Percentiles rank a stretch among this genome's conserved stretches.
Evolutionary conservation across 1,140 invertebrate genomes (phyloP).

Genomic region (Drosophila subpulchrella): DNA sequence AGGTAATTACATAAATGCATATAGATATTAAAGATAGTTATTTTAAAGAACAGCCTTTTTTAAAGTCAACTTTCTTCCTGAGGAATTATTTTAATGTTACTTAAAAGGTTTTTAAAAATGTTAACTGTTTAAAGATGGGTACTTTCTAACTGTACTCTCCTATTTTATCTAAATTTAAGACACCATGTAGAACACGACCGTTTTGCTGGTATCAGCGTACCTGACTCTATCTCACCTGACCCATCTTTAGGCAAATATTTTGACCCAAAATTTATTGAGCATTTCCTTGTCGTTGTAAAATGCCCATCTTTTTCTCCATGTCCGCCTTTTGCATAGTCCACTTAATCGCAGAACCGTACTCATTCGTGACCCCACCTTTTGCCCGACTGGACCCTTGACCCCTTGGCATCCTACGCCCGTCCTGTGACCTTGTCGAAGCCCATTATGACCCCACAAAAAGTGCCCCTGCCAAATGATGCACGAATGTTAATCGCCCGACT

Average conservation of each 20-base stretch:
- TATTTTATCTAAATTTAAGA: constrained; percentile 9
- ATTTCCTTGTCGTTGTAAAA: neutral
- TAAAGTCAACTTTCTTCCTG: no score
- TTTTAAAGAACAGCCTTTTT: no score
- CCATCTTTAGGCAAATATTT: constrained; percentile 8
- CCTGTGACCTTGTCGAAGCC: constrained; percentile 11
- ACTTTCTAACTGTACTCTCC: neutral
- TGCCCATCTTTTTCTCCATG: neutral
- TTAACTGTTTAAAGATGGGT: no score
- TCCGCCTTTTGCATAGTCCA: neutral
- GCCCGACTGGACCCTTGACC: neutral
- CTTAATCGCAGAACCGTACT: constrained; percentile 7
- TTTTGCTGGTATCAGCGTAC: constrained; percentile 4
- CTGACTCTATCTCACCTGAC: constrained; percentile 3
- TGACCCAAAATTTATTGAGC: constrained; percentile 26
- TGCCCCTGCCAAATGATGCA: constrained; percentile 44
- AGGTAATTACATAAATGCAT: no score
- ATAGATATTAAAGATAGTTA: no score
- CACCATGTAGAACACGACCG: constrained; percentile 3
- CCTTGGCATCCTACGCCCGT: no score
- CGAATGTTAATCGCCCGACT: constrained; percentile 37
- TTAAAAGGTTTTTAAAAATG: no score
- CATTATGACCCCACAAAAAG: neutral
- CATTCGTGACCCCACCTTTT: constrained; percentile 1
- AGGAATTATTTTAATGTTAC: no score